Percentiles rank a stretch among this genome's conserved stretches.
Conservation (phyloP, 2,113 vertebrate species). For the Centropus bengalensis region DNA sequence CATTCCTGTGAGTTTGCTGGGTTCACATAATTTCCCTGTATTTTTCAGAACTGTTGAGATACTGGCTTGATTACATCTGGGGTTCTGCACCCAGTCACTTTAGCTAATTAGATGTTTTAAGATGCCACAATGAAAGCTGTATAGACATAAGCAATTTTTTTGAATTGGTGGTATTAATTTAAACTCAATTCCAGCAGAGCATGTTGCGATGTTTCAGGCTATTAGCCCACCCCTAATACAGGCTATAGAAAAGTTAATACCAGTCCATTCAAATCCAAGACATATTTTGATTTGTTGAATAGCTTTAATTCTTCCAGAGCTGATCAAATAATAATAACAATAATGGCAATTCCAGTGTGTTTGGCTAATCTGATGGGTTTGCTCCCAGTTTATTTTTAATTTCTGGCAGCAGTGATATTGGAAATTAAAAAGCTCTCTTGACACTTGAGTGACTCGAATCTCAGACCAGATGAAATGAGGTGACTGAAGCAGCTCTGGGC, state of each 20-base stretch:
- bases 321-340: slow-evolving; percentile 58
- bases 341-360: slow-evolving; percentile 55
- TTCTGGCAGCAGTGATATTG: slow-evolving; percentile 63
- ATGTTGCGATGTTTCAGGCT: neutral
- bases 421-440: slow-evolving; percentile 71
- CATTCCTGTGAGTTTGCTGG: accelerated
- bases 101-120: slow-evolving; percentile 43
- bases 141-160: slow-evolving; percentile 37
- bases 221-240: slow-evolving; percentile 41
- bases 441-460: slow-evolving; percentile 52
- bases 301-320: slow-evolving; percentile 51
- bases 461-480: slow-evolving; percentile 65
- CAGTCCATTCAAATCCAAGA: slow-evolving; percentile 35
- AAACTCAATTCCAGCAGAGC: slow-evolving; percentile 44
- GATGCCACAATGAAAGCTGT: neutral
- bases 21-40: neutral
- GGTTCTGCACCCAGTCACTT: neutral
- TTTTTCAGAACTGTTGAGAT: neutral
- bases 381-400: slow-evolving; percentile 69
- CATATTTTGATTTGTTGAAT: slow-evolving; percentile 43
- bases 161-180: slow-evolving; percentile 47
- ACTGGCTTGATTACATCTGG: neutral
- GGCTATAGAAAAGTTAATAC: slow-evolving; percentile 16
- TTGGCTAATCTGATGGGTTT: slow-evolving; percentile 63
- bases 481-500: slow-evolving; percentile 65